phyloP scores from a whole-genome alignment of 2,888 invertebrate species.

The Charanyca ferruginea region DNA sequence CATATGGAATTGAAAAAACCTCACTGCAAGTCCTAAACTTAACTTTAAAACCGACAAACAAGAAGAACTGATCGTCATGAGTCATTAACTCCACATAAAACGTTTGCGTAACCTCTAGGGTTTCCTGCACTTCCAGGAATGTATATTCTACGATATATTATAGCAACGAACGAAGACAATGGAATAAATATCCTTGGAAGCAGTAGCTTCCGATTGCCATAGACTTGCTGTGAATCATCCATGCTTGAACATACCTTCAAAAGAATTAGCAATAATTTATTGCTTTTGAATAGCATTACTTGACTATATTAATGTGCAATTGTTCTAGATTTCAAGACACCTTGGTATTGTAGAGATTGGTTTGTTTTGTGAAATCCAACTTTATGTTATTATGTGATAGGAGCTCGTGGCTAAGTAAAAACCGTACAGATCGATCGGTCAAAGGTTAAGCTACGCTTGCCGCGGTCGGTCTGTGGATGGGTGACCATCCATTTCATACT shows the following conservation, averaged over 20 bases:
- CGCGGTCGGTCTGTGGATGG: too few species aligned
- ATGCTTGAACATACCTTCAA: slow-evolving; percentile 19
- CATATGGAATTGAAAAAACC: too few species aligned
- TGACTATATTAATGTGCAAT: slow-evolving; percentile 26
- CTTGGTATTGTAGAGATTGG: too few species aligned
- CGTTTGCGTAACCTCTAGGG: slow-evolving; percentile 2
- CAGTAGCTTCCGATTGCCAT: slow-evolving; percentile 37
- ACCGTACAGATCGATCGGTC: too few species aligned
- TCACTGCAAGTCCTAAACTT: too few species aligned
- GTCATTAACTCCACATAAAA: not conserved
- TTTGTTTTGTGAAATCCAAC: too few species aligned
- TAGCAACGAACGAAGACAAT: slow-evolving; percentile 38
- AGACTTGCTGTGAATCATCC: slow-evolving; percentile 34
- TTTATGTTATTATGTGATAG: too few species aligned
- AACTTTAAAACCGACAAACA: too few species aligned
- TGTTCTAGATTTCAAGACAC: slow-evolving; percentile 31
- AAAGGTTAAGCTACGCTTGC: too few species aligned
- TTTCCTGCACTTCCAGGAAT: slow-evolving; percentile 18
- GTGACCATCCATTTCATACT: too few species aligned
- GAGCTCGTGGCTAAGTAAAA: too few species aligned
- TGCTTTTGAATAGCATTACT: slow-evolving; percentile 19
- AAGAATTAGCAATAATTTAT: slow-evolving; percentile 18
- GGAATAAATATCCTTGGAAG: slow-evolving; percentile 32
- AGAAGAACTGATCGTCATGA: too few species aligned
- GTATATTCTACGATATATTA: slow-evolving; percentile 27